Conservation (phyloP, 2,888 invertebrate genomes). For the Crepidodera aurea region DNA sequence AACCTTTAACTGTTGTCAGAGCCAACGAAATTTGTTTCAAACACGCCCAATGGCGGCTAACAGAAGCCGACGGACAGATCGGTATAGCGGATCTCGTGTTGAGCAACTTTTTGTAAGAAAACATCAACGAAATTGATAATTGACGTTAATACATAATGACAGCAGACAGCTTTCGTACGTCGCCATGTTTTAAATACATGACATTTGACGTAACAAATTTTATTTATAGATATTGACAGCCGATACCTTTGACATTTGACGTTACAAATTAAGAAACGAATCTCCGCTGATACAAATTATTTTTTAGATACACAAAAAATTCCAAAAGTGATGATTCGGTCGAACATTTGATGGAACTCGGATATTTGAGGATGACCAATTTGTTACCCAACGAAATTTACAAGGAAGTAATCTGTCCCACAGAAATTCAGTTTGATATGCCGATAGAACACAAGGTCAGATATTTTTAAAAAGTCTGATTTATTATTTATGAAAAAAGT, state of each 20-base stretch:
- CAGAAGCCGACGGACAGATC: slow-evolving; percentile 96
- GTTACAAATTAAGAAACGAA: too few relatives aligned
- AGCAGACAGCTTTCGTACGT: too few relatives aligned
- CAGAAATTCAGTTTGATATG: slow-evolving; percentile 83
- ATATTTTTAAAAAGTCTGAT: background rate
- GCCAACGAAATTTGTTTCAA: slow-evolving; percentile 97
- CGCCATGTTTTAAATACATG: too few relatives aligned
- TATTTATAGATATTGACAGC: too few relatives aligned
- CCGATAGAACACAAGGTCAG: slow-evolving; percentile 84
- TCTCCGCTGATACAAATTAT: too few relatives aligned
- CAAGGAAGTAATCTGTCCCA: slow-evolving; percentile 84
- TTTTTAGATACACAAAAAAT: slow-evolving; percentile 88
- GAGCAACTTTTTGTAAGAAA: slow-evolving; percentile 87
- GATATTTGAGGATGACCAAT: slow-evolving; percentile 95
- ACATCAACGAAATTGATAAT: background rate
- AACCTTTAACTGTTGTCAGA: slow-evolving; percentile 79
- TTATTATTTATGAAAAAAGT: too few relatives aligned
- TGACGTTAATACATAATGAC: too few relatives aligned
- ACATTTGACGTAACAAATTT: too few relatives aligned
- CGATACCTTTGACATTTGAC: too few relatives aligned
- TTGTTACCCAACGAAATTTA: slow-evolving; percentile 93
- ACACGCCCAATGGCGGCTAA: slow-evolving; percentile 96
- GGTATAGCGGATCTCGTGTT: slow-evolving; percentile 96
- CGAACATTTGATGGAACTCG: slow-evolving; percentile 94
- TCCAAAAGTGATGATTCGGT: slow-evolving; percentile 97